Evolutionary conservation across 2,797 vertebrate genomes (phyloP).

Genomic region (Sebastes miniatus): DNA sequence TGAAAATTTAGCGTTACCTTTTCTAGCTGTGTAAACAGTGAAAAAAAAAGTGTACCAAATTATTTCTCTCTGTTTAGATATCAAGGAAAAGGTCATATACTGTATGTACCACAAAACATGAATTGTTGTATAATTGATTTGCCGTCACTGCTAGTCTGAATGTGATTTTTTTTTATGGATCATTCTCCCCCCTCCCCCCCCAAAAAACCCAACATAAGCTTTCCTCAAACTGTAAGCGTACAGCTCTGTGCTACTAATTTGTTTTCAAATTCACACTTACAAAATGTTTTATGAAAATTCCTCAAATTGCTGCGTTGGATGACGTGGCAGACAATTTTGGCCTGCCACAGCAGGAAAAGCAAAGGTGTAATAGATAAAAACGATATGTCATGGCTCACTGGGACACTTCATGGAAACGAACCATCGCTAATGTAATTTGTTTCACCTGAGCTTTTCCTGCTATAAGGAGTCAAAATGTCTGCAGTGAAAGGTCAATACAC

Average conservation of each 20-base stretch:
- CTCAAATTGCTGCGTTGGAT: background rate
- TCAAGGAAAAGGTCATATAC: background rate
- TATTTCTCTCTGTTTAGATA: background rate
- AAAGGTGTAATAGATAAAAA: background rate
- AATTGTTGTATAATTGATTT: background rate
- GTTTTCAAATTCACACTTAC: conserved; percentile 5
- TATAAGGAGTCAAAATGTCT: background rate
- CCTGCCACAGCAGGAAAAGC: background rate
- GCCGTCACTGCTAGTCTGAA: background rate
- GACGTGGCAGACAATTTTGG: background rate
- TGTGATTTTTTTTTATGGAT: background rate
- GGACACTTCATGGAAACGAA: background rate
- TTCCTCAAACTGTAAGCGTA: background rate
- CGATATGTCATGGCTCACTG: background rate
- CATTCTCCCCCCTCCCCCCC: no score
- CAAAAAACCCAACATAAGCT: background rate
- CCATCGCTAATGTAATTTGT: background rate
- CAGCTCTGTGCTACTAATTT: background rate
- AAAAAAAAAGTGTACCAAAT: background rate
- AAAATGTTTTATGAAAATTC: background rate
- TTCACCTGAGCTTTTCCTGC: background rate
- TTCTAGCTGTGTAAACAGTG: background rate
- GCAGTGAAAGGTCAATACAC: background rate
- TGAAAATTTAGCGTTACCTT: conserved; percentile 5
- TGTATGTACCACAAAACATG: background rate